phyloP scores from a whole-genome alignment of 2,888 invertebrate species.

The Epinotia nisella region DNA sequence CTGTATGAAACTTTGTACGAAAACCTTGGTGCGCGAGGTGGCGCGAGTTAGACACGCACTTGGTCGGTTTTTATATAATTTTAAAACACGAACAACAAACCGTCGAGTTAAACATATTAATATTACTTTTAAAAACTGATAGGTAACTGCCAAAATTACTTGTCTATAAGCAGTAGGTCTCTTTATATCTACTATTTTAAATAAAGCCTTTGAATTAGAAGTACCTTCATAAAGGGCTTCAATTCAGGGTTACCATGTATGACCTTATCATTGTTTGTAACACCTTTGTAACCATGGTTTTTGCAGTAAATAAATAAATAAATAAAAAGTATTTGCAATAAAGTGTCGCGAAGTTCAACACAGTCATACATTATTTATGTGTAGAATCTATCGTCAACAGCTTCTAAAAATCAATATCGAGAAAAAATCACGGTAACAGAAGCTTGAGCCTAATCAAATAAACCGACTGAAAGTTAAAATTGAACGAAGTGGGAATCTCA shows the following conservation, averaged over 20 bases:
- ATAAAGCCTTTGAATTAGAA: not conserved
- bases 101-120: too few species aligned
- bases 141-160: not conserved
- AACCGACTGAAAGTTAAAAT: slow-evolving; percentile 63
- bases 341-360: slow-evolving; percentile 52
- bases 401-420: slow-evolving; percentile 60
- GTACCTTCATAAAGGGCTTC: slow-evolving; percentile 35
- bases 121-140: too few species aligned
- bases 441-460: slow-evolving; percentile 67
- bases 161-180: not conserved
- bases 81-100: not conserved
- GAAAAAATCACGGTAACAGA: slow-evolving; percentile 56
- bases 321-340: slow-evolving; percentile 57
- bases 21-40: too few species aligned
- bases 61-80: not conserved
- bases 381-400: slow-evolving; percentile 54
- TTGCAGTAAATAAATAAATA: too few species aligned
- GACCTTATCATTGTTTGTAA: too few species aligned
- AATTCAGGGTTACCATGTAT: too few species aligned
- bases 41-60: too few species aligned
- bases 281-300: too few species aligned
- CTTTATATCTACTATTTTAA: slow-evolving; percentile 1
- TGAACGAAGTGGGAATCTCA: slow-evolving; percentile 59
- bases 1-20: too few species aligned
- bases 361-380: slow-evolving; percentile 62